These are phyloP conservation scores for Scolopax rusticola DNA, from an alignment of 2,797 vertebrate species.

Conservation along the genomic window DNA sequence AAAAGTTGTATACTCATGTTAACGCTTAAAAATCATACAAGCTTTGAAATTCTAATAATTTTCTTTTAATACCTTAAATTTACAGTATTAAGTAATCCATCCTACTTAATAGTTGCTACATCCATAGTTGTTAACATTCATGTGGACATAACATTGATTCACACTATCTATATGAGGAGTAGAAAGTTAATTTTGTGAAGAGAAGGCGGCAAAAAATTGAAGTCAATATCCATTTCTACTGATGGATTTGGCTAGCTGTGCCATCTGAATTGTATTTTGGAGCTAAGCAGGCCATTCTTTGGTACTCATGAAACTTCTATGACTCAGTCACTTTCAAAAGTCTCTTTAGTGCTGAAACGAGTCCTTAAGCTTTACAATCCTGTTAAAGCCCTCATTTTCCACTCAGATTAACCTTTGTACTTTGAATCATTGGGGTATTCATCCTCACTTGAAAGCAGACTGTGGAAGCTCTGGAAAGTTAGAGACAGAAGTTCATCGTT, in stretches of 20 bases:
- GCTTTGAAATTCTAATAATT: neutral
- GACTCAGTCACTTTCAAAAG: conserved; percentile 43
- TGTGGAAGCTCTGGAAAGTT: conserved; percentile 38
- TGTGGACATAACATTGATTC: neutral
- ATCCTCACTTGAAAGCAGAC: conserved; percentile 50
- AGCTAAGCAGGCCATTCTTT: conserved; percentile 9
- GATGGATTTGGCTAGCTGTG: conserved; percentile 5
- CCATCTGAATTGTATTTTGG: conserved; percentile 36
- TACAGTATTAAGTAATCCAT: neutral
- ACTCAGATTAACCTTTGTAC: conserved; percentile 72
- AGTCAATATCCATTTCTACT: conserved; percentile 36
- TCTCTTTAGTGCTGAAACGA: conserved; percentile 57
- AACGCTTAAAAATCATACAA: neutral
- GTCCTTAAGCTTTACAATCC: conserved; percentile 67
- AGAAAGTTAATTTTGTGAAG: neutral
- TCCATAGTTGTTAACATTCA: neutral
- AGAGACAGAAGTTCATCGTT: conserved; percentile 6
- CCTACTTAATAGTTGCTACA: neutral
- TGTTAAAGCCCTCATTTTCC: conserved; percentile 70
- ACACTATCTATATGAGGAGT: neutral
- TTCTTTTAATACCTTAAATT: neutral
- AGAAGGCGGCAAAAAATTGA: conserved; percentile 4
- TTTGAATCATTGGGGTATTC: conserved; percentile 55
- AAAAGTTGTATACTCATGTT: neutral
- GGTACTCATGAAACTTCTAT: conserved; percentile 38